phyloP scores from a whole-genome alignment of 2,888 invertebrate species.

The Odiellus spinosus region DNA sequence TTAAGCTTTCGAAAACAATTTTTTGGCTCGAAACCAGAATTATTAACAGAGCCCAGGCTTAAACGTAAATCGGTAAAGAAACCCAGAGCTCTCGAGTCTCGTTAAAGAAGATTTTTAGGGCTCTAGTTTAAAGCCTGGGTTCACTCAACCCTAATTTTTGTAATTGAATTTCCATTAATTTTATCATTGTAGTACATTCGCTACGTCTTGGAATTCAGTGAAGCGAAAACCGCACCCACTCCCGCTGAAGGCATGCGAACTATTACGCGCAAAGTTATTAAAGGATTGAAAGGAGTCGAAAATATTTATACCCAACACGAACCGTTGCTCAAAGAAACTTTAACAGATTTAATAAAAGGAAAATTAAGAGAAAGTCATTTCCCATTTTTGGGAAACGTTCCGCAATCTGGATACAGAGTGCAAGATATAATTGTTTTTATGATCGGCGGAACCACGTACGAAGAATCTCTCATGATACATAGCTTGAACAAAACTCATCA shows the following conservation, averaged over 20 bases:
- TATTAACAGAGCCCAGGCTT: too few species aligned
- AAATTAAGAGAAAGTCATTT: slow-evolving; percentile 69
- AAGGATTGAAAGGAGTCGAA: slow-evolving; percentile 78
- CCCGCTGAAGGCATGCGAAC: slow-evolving; percentile 54
- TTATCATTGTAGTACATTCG: slow-evolving; percentile 31
- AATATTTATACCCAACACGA: slow-evolving; percentile 98
- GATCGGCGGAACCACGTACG: slow-evolving; percentile 90
- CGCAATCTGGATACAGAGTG: slow-evolving; percentile 38
- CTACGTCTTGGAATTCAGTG: slow-evolving; percentile 64
- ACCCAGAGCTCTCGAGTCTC: too few species aligned
- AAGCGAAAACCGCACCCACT: slow-evolving; percentile 49
- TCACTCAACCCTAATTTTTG: not conserved
- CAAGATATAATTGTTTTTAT: slow-evolving; percentile 93
- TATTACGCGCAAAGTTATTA: slow-evolving; percentile 65
- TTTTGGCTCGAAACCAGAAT: too few species aligned
- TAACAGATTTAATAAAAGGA: slow-evolving; percentile 81
- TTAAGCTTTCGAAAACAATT: too few species aligned
- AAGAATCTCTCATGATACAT: slow-evolving; percentile 76
- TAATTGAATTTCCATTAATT: not conserved
- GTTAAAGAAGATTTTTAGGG: too few species aligned
- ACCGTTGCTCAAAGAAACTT: slow-evolving; percentile 70
- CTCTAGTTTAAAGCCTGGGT: too few species aligned
- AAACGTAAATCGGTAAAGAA: too few species aligned
- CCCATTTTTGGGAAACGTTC: slow-evolving; percentile 52
- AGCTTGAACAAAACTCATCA: slow-evolving; percentile 57